These are phyloP conservation scores for Esox niger DNA, from an alignment of 2,113 vertebrate genomes.

Conservation along the genomic window DNA sequence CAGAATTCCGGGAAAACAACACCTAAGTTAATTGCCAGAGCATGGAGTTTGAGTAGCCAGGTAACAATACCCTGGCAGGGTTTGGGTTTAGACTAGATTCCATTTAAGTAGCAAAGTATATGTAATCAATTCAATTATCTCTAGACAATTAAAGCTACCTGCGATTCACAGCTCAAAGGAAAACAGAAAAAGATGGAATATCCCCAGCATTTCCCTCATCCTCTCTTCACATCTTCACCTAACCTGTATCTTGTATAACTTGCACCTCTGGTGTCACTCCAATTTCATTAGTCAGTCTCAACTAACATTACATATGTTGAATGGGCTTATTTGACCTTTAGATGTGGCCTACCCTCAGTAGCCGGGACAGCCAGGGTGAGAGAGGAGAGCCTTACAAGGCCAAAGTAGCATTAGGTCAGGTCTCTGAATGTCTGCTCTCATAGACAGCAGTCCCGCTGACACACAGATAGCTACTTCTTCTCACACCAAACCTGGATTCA, in stretches of 20 bases:
- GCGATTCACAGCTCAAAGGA: too few species aligned
- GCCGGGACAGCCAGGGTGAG: too few species aligned
- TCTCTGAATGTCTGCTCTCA: conserved; percentile 8
- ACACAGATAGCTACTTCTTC: not conserved
- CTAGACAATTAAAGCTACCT: too few species aligned
- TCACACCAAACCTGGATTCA: conserved; percentile 1
- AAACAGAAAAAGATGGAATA: too few species aligned
- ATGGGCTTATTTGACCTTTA: conserved; percentile 35
- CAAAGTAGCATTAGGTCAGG: conserved; percentile 2
- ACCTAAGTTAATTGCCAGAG: too few species aligned
- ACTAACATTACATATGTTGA: conserved; percentile 2
- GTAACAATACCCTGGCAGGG: too few species aligned
- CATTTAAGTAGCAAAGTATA: too few species aligned
- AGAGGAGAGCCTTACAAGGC: conserved; percentile 9
- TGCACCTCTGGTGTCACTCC: conserved; percentile 3
- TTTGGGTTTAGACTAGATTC: too few species aligned
- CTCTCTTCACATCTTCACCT: not conserved
- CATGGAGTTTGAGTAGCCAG: too few species aligned
- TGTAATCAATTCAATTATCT: too few species aligned
- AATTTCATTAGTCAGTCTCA: conserved; percentile 16
- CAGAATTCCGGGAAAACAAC: too few species aligned
- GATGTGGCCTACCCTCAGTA: not conserved
- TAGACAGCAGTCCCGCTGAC: not conserved
- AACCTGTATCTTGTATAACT: not conserved
- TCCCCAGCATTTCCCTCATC: not conserved